Evolutionary conservation across 2,888 invertebrate species (phyloP), one percentile per base, ranked within the genome.

Genomic region (Listrodromus nycthemerus): DNA sequence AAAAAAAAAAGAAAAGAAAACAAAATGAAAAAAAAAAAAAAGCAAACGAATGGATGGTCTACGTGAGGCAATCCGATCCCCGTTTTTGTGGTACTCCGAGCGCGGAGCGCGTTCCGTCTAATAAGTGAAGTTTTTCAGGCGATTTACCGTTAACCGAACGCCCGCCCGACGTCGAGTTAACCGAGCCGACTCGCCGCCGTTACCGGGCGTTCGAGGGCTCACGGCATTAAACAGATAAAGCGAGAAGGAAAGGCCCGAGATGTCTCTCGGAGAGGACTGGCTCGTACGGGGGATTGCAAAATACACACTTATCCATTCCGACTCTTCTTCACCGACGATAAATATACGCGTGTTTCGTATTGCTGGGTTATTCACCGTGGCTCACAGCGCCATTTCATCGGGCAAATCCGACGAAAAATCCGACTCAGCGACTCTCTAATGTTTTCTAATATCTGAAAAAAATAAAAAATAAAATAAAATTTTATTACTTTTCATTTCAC

Each of bases 21-120:
- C 37, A 67, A 71, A 66, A 37, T 69, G 58, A 76, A 41, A 69
- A 65, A 61, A 61, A 66, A 70, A 63, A 27, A 27, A 52, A 58
- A 50, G 79, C 76, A 80, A 83, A 86, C 84, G 61, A 77, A 80
- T 50, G 80, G 69, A 77, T 77, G 67, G 70, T 65, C 84, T 87
- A 88, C 89, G 88, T 88, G 89, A 87, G 88, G 87, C 88, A 90
- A 90, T 89, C 87, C 85, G 86, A 87, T 88, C 86, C 80, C 85
- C 71, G 84, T 90, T 89, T 89, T 88, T 89, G 85, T 87, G 84
- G 82, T 82, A 89, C 65, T 83, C 48, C 71, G 86, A 83, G 79
- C 71, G 86, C 84, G 79, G 85, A 86, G 85, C 86, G 82, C 87
- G 87, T 89, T 89, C 89, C 87, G 76, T 84, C 85, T 89, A 90